phyloP scores from a whole-genome alignment of 1,140 invertebrate genomes.

The Scylla paramamosain region DNA sequence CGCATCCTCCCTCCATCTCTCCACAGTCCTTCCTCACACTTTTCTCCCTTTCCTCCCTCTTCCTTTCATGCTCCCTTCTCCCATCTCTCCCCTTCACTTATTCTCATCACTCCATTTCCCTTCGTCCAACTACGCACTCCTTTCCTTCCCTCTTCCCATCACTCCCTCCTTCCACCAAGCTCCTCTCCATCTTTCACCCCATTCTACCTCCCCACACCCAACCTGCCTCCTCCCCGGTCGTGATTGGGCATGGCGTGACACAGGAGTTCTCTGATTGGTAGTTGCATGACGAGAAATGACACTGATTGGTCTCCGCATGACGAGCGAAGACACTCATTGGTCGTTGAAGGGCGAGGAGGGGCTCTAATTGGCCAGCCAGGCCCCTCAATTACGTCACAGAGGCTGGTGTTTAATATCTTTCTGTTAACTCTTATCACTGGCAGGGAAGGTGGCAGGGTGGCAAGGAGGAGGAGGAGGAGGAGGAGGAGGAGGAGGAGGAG shows the following conservation, averaged over 20 bases:
- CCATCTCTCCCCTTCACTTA: neutral
- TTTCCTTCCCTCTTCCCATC: neutral
- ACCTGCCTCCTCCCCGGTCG: too few relatives aligned
- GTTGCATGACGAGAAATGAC: conserved; percentile 41
- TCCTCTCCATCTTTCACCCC: too few relatives aligned
- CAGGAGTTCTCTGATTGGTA: neutral
- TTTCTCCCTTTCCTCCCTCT: neutral
- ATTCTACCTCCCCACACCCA: too few relatives aligned
- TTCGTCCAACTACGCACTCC: neutral
- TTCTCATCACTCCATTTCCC: neutral
- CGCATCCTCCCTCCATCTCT: neutral
- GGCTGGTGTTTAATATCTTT: neutral
- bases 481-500: neutral
- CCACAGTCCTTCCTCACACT: neutral
- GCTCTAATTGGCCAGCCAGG: neutral
- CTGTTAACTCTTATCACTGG: too few relatives aligned
- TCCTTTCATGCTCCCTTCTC: neutral
- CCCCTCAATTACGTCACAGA: conserved; percentile 15
- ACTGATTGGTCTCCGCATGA: neutral
- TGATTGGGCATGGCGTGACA: too few relatives aligned
- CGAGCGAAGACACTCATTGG: neutral
- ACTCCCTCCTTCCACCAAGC: neutral
- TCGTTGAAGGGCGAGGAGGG: neutral
- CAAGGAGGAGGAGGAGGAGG: too few relatives aligned
- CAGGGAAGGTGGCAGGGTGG: too few relatives aligned